Evolutionary conservation across 1,140 invertebrate genomes (phyloP), one percentile per base, ranked within the genome.

Genomic region (Drosophila sturtevanti): DNA sequence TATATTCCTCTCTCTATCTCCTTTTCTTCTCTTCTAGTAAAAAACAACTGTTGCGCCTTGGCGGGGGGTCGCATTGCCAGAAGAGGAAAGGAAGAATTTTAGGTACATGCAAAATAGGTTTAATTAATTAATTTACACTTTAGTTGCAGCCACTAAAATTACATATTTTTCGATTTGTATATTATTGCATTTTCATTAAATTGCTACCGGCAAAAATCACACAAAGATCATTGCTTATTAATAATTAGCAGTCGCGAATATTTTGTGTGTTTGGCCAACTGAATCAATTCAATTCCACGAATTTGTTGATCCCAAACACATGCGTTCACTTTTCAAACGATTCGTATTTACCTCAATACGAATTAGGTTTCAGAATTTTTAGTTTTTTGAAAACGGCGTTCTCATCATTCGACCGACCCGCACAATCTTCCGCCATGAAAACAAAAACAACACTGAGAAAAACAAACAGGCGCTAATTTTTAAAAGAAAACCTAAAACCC

Each of bases 31-130:
- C 16, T 9, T 14, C 14, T 14, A 9, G 16, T 9, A 18, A 16
- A 18, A 52, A 70, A 77, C 74, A 77, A 77, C 73, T 77, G 74
- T 77, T 77, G 74, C 74, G 56, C 66, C 27, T 31, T 6, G 27
- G 27, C 27, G 27, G 27, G 27, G 27, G 27, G 27, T 14, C 41
- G 12, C 16, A 7, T 48, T 48, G 9, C 2, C 9, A 21, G 16
- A 48, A 48, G 16, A 21, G 41, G 16, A 48, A 48, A 10, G 2
- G 16, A 18, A 18, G 16, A 16, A 21, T 11, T 21, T 48, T 48
- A 21, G 4, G 11, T 31, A 31, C 27, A 31, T 31, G 27, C 41
- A 48, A 48, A 21, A 21, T 48, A n/a, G 41, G 7, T 48, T 48
- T 21, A 48, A 21, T 48, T 48, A n/a, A n/a, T 48, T 16, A 48